phyloP scores from a whole-genome alignment of 2,113 vertebrate species.

The Anarhynchus alexandrinus region DNA sequence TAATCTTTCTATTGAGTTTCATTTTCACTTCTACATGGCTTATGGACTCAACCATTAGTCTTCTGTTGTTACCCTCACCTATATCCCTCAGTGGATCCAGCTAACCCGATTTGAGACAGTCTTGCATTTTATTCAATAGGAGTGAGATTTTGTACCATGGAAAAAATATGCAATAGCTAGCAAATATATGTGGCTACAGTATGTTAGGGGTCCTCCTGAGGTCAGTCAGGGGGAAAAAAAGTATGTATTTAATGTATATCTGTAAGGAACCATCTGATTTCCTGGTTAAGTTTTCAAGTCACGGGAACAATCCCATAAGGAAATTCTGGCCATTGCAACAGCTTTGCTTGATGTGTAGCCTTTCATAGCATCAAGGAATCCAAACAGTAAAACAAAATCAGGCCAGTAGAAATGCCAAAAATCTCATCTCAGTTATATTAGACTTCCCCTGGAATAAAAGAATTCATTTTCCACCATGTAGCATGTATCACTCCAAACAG shows the following conservation, averaged over 20 bases:
- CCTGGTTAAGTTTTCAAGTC: background rate
- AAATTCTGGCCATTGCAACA: slow-evolving; percentile 7
- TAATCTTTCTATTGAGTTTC: background rate
- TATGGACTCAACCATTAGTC: background rate
- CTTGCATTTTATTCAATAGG: background rate
- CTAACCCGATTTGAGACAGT: background rate
- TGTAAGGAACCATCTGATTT: background rate
- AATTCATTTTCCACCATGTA: background rate
- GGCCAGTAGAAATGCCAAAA: background rate
- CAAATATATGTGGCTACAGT: background rate
- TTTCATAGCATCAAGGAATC: background rate
- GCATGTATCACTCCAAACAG: background rate
- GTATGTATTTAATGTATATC: background rate
- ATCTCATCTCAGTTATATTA: background rate
- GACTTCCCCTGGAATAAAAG: background rate
- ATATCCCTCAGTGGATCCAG: background rate
- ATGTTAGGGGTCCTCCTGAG: background rate
- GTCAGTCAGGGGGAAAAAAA: background rate
- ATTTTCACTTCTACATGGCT: background rate
- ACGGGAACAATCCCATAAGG: background rate
- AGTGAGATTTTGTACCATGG: background rate
- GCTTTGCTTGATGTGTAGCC: background rate
- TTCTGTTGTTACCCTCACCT: background rate
- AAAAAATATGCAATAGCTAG: background rate
- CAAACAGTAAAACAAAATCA: background rate